These are phyloP conservation scores for Pomatorhinus ruficollis DNA, from an alignment of 2,113 vertebrate species.

Conservation along the genomic window DNA sequence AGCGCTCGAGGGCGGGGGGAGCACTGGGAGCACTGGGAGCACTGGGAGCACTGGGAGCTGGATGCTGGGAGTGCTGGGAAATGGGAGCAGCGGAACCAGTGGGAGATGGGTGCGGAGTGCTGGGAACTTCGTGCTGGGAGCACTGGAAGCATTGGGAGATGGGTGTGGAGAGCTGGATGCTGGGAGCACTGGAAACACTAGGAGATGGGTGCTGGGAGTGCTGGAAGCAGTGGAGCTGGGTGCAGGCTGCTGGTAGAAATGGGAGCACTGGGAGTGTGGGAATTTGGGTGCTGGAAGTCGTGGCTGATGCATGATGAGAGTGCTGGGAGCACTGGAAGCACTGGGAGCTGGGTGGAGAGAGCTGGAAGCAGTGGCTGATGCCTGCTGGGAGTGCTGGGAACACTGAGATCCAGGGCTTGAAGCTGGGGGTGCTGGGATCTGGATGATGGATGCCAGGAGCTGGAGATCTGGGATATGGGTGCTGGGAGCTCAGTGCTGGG, in stretches of 20 bases:
- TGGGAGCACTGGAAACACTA: neutral
- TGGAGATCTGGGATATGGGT: neutral
- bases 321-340: neutral
- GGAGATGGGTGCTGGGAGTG: no score
- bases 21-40: no score
- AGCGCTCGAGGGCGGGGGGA: no score
- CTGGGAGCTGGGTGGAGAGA: neutral
- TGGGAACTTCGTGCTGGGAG: neutral
- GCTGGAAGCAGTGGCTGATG: neutral
- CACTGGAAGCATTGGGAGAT: neutral
- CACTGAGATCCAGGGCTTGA: neutral
- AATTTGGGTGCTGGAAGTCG: neutral
- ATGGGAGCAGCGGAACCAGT: no score
- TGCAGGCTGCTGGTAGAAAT: neutral
- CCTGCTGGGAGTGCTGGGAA: neutral
- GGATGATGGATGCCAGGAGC: neutral
- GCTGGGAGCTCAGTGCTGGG: neutral
- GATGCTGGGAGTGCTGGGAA: no score
- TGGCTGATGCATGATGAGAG: no score
- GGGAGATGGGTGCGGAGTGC: no score
- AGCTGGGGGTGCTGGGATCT: neutral
- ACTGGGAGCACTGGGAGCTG: neutral
- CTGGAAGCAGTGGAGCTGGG: neutral
- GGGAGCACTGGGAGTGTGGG: neutral
- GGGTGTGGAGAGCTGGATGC: neutral